Base-by-base conservation (phyloP, 1,140 invertebrate genomes). In the Conus betulinus region DNA sequence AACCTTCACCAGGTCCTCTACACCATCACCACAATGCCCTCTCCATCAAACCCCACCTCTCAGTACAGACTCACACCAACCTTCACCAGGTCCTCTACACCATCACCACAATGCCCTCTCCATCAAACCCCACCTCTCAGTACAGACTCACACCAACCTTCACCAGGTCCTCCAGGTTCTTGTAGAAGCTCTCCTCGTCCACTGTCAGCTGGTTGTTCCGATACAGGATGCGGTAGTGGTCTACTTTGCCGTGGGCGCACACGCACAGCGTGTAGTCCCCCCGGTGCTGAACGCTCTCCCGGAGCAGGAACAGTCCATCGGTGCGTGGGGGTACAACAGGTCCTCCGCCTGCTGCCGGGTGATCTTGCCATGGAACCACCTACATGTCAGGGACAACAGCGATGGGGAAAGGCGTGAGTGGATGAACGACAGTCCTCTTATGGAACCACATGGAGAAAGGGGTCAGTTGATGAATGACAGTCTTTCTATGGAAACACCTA, bases 321-420 rank as follows among this genome's bases (percentile, higher is more conserved):
- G 97, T 92, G 96, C 91, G 97, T 94, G 81, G 89, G 5, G 89
- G 5, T 89, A 78, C 71, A 99, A 96, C 89, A 99, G 96, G 93
- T 97, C 96, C 96, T 99, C 99, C 0, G 99, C 98, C 92, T 97
- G 97, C 95, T 99, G 98, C 74, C 99, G 96, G 15, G 97, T 98
- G 94, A 99, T 99, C 95, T 99, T 99, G 78, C 99, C 99, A 96
- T 99, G 99, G 96, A 99, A 99, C 99, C 99, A 99, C 94, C 98
- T 98, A 95, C 55, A 95, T 95, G 84, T 90, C 81, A 88, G 90
- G 90, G 27, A 39, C 39, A 39, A 39, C 39, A 39, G 39, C 39
- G 39, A 88, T 25, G 23, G 53, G 79, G 17, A 76, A 76, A 25
- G 13, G n/a, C 2, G n/a, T 39, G n/a, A 25, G 27, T 10, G 5